A percentile compares a stretch with the other conserved stretches of the same genome.
Conservation (phyloP, 2,888 invertebrate species). For the Adela reaumurella region DNA sequence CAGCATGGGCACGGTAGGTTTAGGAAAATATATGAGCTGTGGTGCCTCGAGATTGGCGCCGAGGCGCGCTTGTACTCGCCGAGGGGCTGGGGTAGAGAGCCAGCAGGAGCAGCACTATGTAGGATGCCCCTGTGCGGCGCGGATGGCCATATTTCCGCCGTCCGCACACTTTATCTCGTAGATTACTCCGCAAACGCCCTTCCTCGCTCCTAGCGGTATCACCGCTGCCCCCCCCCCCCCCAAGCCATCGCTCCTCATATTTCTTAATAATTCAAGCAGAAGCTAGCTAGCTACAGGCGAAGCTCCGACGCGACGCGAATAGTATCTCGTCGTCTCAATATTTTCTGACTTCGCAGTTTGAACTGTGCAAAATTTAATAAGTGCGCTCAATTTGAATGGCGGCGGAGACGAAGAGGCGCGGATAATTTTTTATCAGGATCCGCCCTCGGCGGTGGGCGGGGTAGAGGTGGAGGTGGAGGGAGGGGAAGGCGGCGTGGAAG, state of each 20-base stretch:
- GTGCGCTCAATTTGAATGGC: slow-evolving; percentile 12
- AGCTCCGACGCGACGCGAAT: slow-evolving; percentile 2
- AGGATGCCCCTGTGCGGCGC: too few relatives aligned
- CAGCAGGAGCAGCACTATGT: too few relatives aligned
- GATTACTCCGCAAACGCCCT: neutral
- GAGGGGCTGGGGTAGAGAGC: too few relatives aligned
- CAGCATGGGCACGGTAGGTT: too few relatives aligned
- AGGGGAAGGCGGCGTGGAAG: too few relatives aligned
- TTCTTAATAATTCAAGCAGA: slow-evolving; percentile 4
- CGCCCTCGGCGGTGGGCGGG: too few relatives aligned
- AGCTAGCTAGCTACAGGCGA: neutral
- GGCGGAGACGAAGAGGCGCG: slow-evolving; percentile 3
- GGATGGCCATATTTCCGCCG: neutral
- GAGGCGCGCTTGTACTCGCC: too few relatives aligned
- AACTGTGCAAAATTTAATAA: slow-evolving; percentile 13
- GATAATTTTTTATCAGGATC: too few relatives aligned
- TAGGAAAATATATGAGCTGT: too few relatives aligned
- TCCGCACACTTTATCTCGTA: neutral
- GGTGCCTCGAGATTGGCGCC: too few relatives aligned
- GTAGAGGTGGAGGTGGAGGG: too few relatives aligned
- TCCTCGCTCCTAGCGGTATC: neutral
- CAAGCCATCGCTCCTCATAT: neutral
- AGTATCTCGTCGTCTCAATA: slow-evolving; percentile 4
- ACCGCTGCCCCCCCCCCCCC: neutral
- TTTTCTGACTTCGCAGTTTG: slow-evolving; percentile 6